These are phyloP conservation scores for Magallana ariakensis DNA, from an alignment of 1,140 invertebrate species.

Conservation along the genomic window DNA sequence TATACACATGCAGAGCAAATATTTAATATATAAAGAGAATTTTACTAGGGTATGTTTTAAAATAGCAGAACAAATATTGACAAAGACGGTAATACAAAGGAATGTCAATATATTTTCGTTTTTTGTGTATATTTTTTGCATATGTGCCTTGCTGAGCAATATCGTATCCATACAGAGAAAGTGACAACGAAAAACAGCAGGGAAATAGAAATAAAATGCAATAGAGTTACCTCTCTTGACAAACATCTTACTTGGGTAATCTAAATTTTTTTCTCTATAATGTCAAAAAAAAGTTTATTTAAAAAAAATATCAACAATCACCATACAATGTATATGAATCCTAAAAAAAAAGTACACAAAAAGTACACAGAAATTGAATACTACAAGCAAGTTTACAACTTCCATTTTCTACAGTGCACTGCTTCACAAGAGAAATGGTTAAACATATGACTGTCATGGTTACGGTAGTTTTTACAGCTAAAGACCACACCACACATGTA, in stretches of 20 bases:
- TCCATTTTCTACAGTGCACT: not conserved
- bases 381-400: not conserved
- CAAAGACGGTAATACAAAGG: not conserved
- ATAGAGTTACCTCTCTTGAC: conserved; percentile 7
- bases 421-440: not conserved
- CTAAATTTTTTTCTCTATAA: too few species aligned
- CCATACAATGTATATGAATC: not conserved
- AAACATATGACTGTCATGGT: not conserved
- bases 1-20: too few species aligned
- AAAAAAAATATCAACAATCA: not conserved
- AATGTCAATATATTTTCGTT: not conserved
- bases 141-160: not conserved
- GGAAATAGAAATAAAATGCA: not conserved
- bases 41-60: not conserved
- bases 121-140: not conserved
- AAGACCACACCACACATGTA: not conserved
- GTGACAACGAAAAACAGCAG: too few species aligned
- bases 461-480: too few species aligned
- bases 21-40: too few species aligned
- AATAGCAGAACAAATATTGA: not conserved
- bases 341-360: too few species aligned
- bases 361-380: too few species aligned
- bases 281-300: not conserved
- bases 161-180: not conserved
- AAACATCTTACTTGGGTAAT: not conserved